Conservation (phyloP, 1,140 invertebrate species). For the Hormaphis cornu region DNA sequence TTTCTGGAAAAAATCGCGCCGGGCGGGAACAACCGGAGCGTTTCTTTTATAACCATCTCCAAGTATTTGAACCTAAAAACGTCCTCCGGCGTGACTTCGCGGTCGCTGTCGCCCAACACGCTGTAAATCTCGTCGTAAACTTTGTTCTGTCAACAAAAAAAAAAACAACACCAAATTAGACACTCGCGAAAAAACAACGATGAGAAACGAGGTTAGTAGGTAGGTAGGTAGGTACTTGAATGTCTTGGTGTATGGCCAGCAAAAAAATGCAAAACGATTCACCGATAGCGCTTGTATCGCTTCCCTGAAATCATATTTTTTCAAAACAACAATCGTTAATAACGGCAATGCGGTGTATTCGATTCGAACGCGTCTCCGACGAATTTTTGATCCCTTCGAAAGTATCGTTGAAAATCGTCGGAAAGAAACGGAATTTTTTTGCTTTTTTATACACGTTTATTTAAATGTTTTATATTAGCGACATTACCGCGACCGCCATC, state of each 20-base stretch:
- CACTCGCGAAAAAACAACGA: not conserved
- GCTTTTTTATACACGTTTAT: too few species aligned
- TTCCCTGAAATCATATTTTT: conserved; percentile 50
- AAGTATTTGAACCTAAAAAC: conserved; percentile 49
- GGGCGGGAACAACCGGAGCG: conserved; percentile 49
- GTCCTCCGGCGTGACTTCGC: conserved; percentile 46
- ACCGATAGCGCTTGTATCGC: conserved; percentile 54
- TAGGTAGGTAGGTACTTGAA: conserved; percentile 42
- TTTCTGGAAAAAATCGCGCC: conserved; percentile 50
- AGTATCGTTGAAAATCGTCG: too few species aligned
- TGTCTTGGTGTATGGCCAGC: conserved; percentile 51
- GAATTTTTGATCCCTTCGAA: too few species aligned
- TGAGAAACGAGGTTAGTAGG: too few species aligned
- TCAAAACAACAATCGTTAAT: not conserved
- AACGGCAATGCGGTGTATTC: too few species aligned
- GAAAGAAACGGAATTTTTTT: too few species aligned
- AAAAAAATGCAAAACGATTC: conserved; percentile 43
- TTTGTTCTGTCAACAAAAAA: conserved; percentile 24
- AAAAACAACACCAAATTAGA: not conserved
- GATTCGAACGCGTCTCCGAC: too few species aligned
- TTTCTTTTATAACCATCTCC: conserved; percentile 54
- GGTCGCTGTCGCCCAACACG: conserved; percentile 43
- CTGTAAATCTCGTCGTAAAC: conserved; percentile 36
- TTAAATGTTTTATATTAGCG: not conserved
- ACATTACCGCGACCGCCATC: conserved; percentile 39